phyloP scores from a whole-genome alignment of 2,888 invertebrate species.

The Frankliniella fusca region DNA sequence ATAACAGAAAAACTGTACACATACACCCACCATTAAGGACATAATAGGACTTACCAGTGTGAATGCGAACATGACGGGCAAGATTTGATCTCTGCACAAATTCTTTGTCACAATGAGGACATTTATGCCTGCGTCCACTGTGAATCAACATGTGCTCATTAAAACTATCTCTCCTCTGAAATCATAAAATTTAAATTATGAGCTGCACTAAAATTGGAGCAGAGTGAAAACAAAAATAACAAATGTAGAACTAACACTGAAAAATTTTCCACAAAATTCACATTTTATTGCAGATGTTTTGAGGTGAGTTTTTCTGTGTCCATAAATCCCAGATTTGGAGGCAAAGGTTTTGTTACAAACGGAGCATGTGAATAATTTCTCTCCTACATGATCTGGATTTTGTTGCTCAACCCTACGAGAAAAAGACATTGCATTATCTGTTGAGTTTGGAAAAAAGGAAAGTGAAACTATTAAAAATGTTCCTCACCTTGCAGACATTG shows the following conservation, averaged over 20 bases:
- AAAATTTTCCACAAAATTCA: slow-evolving; percentile 35
- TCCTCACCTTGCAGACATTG: background rate
- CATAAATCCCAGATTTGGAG: slow-evolving; percentile 35
- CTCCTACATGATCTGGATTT: slow-evolving; percentile 30
- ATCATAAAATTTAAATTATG: background rate
- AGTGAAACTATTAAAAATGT: background rate
- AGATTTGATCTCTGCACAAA: slow-evolving; percentile 40
- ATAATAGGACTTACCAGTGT: slow-evolving; percentile 33
- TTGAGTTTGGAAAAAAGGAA: background rate
- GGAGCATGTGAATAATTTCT: slow-evolving; percentile 34
- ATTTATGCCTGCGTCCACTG: slow-evolving; percentile 39
- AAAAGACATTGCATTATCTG: background rate
- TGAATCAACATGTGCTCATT: slow-evolving; percentile 40
- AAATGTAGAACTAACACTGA: slow-evolving; percentile 30
- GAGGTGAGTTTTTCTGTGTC: slow-evolving; percentile 35
- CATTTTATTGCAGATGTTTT: slow-evolving; percentile 37
- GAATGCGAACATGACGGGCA: slow-evolving; percentile 38
- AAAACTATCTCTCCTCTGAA: slow-evolving; percentile 37
- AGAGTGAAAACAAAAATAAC: no score
- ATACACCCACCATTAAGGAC: no score
- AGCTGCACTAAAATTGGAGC: background rate
- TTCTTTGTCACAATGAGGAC: slow-evolving; percentile 39
- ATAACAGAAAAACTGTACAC: background rate
- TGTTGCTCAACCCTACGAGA: background rate
- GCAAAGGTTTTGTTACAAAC: slow-evolving; percentile 36